These are phyloP conservation scores for Gila robusta DNA, from an alignment of 2,797 vertebrate genomes.

Conservation along the genomic window DNA sequence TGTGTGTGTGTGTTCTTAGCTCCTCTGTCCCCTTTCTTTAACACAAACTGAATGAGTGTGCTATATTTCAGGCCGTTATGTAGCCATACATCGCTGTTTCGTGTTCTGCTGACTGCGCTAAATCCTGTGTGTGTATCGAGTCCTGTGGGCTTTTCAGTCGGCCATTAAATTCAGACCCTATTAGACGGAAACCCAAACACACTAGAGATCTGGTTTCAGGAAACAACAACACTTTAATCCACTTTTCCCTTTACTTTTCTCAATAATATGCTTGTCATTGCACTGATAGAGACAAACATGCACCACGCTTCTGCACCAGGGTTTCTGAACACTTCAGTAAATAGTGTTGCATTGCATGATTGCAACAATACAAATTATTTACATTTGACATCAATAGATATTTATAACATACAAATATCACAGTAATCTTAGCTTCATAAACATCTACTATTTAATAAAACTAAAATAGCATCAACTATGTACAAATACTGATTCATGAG, in stretches of 20 bases:
- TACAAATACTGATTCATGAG: too few relatives aligned
- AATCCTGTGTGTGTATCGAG: constrained; percentile 47
- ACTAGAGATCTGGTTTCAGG: constrained; percentile 13
- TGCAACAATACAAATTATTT: neutral
- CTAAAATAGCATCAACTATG: neutral
- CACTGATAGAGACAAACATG: neutral
- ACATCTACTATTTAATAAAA: neutral
- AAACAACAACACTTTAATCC: neutral
- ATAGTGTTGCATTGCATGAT: too few relatives aligned
- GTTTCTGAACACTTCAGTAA: neutral
- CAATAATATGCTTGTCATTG: neutral
- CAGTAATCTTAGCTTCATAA: too few relatives aligned
- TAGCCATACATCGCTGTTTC: constrained; percentile 37
- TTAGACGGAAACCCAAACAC: constrained; percentile 39
- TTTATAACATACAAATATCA: neutral
- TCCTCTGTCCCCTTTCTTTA: constrained; percentile 21
- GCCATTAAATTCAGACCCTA: constrained; percentile 50
- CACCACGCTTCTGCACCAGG: neutral
- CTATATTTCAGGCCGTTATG: constrained; percentile 30
- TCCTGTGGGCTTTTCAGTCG: constrained; percentile 54
- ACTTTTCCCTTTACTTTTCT: too few relatives aligned
- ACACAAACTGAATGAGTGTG: neutral
- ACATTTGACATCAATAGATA: neutral
- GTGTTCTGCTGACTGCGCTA: constrained; percentile 49
- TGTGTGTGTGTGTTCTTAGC: neutral